Conservation (phyloP, 1,140 invertebrate genomes). For the Campoletis sonorensis region DNA sequence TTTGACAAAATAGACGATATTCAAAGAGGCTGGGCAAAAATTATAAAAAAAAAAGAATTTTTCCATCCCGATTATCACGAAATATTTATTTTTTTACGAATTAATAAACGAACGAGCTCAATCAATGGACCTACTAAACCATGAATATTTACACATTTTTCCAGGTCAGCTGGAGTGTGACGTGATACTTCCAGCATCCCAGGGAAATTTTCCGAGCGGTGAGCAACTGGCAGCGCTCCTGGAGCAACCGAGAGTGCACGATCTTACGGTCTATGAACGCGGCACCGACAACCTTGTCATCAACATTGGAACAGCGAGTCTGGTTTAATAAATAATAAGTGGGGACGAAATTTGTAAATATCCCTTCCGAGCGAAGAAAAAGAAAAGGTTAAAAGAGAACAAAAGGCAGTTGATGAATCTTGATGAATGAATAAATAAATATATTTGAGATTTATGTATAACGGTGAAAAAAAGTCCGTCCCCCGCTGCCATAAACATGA, state of each 20-base stretch:
- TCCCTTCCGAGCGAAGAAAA: neutral
- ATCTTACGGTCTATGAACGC: constrained; percentile 65
- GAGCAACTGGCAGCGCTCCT: constrained; percentile 64
- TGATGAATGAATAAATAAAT: neutral
- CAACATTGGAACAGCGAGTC: constrained; percentile 67
- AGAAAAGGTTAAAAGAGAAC: constrained; percentile 7
- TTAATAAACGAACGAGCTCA: too few relatives aligned
- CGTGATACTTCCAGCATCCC: constrained; percentile 61
- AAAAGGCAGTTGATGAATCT: neutral
- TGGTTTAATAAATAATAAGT: constrained; percentile 61
- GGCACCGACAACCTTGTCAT: constrained; percentile 66
- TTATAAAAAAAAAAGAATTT: neutral
- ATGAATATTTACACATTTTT: constrained; percentile 27
- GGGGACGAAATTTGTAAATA: constrained; percentile 31
- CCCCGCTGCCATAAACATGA: constrained; percentile 36
- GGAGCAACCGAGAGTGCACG: constrained; percentile 66
- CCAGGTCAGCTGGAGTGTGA: constrained; percentile 68
- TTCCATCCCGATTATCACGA: too few relatives aligned
- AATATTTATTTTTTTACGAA: too few relatives aligned
- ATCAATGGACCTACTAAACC: too few relatives aligned
- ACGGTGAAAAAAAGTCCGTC: constrained; percentile 21
- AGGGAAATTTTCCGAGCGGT: constrained; percentile 59
- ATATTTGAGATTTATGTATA: constrained; percentile 13
- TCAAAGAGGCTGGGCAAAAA: too few relatives aligned
- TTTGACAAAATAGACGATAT: too few relatives aligned